Evolutionary conservation across 2,888 invertebrate genomes (phyloP).

Genomic region (Lysandra bellargus): DNA sequence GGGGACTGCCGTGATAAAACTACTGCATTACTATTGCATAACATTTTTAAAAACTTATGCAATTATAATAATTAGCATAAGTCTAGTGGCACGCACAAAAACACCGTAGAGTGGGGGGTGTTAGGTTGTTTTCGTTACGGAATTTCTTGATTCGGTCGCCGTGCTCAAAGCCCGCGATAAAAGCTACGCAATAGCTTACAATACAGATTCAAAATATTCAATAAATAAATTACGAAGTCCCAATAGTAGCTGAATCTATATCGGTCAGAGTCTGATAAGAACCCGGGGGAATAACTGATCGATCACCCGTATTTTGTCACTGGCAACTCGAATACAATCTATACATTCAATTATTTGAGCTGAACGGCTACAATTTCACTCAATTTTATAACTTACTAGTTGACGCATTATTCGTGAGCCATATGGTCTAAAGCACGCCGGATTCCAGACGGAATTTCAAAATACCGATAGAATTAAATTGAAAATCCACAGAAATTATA

Average conservation of each 20-base stretch:
- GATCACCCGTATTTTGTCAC: conserved; percentile 42
- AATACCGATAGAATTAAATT: conserved; percentile 73
- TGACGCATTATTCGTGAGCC: no score
- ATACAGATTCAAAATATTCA: not conserved
- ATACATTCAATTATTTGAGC: conserved; percentile 40
- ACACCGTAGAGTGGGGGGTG: no score
- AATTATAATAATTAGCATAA: no score
- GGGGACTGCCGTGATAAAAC: no score
- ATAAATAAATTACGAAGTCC: not conserved
- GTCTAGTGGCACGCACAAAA: no score
- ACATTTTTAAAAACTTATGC: no score
- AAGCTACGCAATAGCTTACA: no score
- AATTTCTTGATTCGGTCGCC: no score
- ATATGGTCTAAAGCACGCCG: no score
- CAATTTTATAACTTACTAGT: conserved; percentile 22
- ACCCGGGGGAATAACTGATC: conserved; percentile 38
- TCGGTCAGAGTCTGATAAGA: conserved; percentile 34
- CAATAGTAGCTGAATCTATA: not conserved
- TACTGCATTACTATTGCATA: no score
- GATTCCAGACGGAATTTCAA: conserved; percentile 78
- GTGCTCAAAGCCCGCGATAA: no score
- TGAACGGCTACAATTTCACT: conserved; percentile 31
- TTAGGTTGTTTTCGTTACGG: no score
- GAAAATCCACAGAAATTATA: conserved; percentile 48
- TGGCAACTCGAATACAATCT: conserved; percentile 38